Percentiles rank a stretch among this genome's conserved stretches.
Evolutionary conservation across 2,113 vertebrate species (phyloP).

Genomic region (Stigmatopora argus): DNA sequence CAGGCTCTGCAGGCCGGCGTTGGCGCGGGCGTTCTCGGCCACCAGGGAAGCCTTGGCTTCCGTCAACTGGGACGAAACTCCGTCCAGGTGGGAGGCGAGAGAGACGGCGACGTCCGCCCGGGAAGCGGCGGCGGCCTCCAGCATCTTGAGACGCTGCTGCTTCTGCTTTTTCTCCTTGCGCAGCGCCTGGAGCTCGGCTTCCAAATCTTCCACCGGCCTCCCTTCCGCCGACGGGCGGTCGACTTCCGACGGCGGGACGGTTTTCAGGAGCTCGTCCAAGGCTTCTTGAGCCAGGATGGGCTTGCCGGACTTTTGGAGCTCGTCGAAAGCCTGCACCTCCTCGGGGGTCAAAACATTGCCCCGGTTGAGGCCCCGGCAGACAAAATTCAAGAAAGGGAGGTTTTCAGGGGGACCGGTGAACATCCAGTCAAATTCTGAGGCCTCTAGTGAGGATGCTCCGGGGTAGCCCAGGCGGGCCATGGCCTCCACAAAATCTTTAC

Average conservation of each 20-base stretch:
- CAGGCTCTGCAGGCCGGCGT: constrained; percentile 69
- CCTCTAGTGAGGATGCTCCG: constrained; percentile 69
- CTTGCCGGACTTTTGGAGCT: constrained; percentile 69
- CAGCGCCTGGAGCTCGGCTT: constrained; percentile 74
- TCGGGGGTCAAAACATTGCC: constrained; percentile 71
- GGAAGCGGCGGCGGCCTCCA: constrained; percentile 69
- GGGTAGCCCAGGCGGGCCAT: constrained; percentile 80
- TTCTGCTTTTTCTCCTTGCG: constrained; percentile 74
- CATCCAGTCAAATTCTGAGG: constrained; percentile 92
- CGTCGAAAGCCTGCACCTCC: constrained; percentile 72
- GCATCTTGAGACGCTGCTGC: constrained; percentile 69
- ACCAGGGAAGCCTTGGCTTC: constrained; percentile 59
- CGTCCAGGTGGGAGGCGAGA: constrained; percentile 58
- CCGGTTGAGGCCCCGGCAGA: constrained; percentile 76
- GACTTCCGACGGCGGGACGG: constrained; percentile 52
- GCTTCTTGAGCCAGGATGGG: constrained; percentile 76
- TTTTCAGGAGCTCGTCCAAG: constrained; percentile 78
- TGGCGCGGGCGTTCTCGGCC: constrained; percentile 68
- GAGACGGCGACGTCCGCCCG: constrained; percentile 59
- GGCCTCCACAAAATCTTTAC: constrained; percentile 82
- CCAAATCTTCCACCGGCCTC: constrained; percentile 65
- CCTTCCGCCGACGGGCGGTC: constrained; percentile 61
- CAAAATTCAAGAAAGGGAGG: constrained; percentile 79
- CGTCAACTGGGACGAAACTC: constrained; percentile 51
- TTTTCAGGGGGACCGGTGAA: constrained; percentile 79